A percentile compares a stretch with the other conserved stretches of the same genome.
These are phyloP conservation scores for Lemur catta DNA, from an alignment of 2,797 vertebrate genomes.

Conservation along the genomic window DNA sequence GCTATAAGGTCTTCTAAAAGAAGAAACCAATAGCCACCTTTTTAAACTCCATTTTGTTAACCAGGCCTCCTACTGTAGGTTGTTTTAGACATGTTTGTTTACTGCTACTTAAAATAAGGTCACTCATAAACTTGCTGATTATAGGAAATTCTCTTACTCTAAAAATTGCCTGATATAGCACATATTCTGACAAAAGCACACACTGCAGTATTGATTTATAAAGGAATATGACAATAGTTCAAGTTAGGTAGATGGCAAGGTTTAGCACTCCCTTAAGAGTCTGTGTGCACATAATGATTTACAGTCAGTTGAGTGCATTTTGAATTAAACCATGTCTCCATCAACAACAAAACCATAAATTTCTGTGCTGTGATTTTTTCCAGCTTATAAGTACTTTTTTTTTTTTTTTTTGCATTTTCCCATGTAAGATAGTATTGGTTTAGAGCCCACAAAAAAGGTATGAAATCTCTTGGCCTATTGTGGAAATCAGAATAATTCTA, in stretches of 20 bases:
- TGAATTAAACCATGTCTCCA: constrained; percentile 47
- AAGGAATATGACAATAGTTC: not conserved
- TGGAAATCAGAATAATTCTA: not conserved
- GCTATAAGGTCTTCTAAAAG: constrained; percentile 16
- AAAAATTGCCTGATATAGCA: constrained; percentile 28
- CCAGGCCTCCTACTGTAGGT: not conserved
- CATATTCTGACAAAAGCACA: constrained; percentile 41
- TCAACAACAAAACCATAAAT: constrained; percentile 41
- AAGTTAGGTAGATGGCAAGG: not conserved
- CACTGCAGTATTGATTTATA: constrained; percentile 44
- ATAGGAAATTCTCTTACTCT: constrained; percentile 42
- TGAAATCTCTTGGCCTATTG: not conserved
- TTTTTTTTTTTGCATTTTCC: not conserved
- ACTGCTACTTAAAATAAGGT: constrained; percentile 32
- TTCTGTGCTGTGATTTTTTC: not conserved
- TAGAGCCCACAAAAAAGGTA: not conserved
- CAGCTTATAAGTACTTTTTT: not conserved
- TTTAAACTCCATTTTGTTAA: not conserved
- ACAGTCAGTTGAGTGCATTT: constrained; percentile 29
- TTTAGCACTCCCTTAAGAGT: constrained; percentile 35
- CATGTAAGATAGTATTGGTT: not conserved
- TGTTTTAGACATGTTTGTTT: constrained; percentile 47
- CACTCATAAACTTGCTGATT: constrained; percentile 45
- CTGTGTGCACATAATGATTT: constrained; percentile 19
- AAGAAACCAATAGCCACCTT: not conserved